Evolutionary conservation across 1,140 invertebrate species (phyloP).

Genomic region (Adoxophyes honmai): DNA sequence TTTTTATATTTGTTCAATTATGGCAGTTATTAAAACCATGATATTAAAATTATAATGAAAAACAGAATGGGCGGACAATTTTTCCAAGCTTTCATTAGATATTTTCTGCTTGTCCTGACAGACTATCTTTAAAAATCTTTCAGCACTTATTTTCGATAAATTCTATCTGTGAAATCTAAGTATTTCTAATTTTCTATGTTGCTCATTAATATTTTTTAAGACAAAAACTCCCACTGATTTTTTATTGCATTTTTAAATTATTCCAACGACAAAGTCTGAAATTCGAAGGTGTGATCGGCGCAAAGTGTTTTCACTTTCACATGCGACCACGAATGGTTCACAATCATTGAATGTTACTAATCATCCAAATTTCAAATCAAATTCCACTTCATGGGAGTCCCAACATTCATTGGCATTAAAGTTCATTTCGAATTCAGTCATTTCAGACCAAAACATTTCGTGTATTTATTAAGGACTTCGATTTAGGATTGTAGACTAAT

Average conservation of each 20-base stretch:
- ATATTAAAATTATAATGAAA: no score
- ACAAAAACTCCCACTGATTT: background rate
- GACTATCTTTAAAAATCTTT: no score
- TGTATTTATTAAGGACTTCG: constrained; percentile 4
- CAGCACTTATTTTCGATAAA: no score
- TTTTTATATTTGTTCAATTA: no score
- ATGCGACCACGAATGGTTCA: background rate
- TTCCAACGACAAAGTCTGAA: constrained; percentile 1
- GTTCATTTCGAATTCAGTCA: constrained; percentile 16
- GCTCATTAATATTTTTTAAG: constrained; percentile 4
- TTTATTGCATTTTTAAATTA: constrained; percentile 1
- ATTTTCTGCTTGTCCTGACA: no score
- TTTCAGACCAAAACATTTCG: constrained; percentile 19
- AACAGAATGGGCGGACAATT: no score
- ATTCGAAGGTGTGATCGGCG: background rate
- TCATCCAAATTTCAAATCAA: constrained; percentile 6
- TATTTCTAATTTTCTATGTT: background rate
- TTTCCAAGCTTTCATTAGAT: no score
- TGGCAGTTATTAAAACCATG: no score
- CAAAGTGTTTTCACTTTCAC: constrained; percentile 14
- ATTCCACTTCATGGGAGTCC: background rate
- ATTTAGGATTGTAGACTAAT: constrained; percentile 5
- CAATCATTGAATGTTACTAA: background rate
- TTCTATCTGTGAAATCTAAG: no score
- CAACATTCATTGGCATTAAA: constrained; percentile 9